Evolutionary conservation across 2,113 vertebrate genomes (phyloP).

Genomic region (Megaptera novaeangliae): DNA sequence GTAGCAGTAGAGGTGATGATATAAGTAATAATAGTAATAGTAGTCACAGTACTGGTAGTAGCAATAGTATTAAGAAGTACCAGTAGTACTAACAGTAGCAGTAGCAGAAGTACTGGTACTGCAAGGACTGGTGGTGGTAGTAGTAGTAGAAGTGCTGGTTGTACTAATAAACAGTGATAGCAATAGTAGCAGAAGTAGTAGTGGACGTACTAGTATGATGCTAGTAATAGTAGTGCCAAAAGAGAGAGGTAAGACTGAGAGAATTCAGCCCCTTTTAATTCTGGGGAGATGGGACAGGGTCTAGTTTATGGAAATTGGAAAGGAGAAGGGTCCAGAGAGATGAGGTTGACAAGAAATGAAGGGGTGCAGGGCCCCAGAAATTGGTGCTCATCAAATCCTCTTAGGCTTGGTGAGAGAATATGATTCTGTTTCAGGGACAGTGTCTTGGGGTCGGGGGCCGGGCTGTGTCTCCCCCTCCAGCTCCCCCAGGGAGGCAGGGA

Average conservation of each 20-base stretch:
- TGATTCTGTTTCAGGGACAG: not conserved
- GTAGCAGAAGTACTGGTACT: rapidly evolving
- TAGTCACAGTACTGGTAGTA: no score
- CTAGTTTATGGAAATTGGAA: not conserved
- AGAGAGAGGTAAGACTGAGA: not conserved
- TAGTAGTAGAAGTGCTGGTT: rapidly evolving
- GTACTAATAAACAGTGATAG: rapidly evolving
- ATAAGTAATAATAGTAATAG: no score
- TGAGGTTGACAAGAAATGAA: not conserved
- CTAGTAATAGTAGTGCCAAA: no score
- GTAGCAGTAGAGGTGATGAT: no score
- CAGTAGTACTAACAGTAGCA: rapidly evolving
- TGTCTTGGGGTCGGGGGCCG: not conserved
- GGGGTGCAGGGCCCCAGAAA: not conserved
- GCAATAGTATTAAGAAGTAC: not conserved
- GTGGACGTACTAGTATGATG: rapidly evolving
- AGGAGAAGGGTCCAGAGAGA: not conserved
- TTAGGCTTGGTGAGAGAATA: not conserved
- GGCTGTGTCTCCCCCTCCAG: no score
- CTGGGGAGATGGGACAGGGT: not conserved
- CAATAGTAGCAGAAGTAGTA: rapidly evolving
- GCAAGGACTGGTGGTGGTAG: not conserved
- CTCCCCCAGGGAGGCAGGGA: not conserved
- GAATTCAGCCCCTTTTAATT: not conserved
- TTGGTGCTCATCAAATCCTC: not conserved